Conservation (phyloP, 1,140 invertebrate genomes). For the Zaprionus taronus region DNA sequence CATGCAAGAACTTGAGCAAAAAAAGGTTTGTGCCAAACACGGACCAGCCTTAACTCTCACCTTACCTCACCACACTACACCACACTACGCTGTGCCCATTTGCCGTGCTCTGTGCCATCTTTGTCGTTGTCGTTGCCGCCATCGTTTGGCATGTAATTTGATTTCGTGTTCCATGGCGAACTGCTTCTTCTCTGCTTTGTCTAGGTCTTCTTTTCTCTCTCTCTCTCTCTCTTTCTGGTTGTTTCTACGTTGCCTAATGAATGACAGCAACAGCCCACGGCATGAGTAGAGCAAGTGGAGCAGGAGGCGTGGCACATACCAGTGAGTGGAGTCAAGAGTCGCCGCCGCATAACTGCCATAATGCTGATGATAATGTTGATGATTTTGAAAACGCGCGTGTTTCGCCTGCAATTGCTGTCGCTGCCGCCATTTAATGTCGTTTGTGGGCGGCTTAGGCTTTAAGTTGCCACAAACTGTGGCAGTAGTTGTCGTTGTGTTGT, state of each 20-base stretch:
- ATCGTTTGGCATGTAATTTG: slow-evolving; percentile 72
- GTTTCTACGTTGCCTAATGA: slow-evolving; percentile 72
- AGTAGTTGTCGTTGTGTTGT: slow-evolving; percentile 19
- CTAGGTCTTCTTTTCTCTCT: slow-evolving; percentile 19
- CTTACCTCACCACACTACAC: not conserved
- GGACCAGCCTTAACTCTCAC: not conserved
- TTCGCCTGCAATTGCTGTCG: slow-evolving; percentile 69
- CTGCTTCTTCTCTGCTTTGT: slow-evolving; percentile 25
- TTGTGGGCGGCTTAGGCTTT: slow-evolving; percentile 61
- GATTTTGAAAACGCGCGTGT: slow-evolving; percentile 78
- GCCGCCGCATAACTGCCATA: slow-evolving; percentile 73
- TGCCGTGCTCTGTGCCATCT: slow-evolving; percentile 44
- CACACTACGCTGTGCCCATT: not conserved
- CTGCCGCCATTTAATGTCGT: slow-evolving; percentile 69
- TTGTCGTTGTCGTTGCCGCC: slow-evolving; percentile 17
- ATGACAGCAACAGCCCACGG: slow-evolving; percentile 68
- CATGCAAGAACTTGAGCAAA: slow-evolving; percentile 54
- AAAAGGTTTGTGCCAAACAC: slow-evolving; percentile 47
- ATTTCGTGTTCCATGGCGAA: slow-evolving; percentile 67
- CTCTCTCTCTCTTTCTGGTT: slow-evolving; percentile 2
- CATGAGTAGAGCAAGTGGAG: slow-evolving; percentile 28
- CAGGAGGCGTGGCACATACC: not conserved
- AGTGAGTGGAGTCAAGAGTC: slow-evolving; percentile 14
- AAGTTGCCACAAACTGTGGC: slow-evolving; percentile 38
- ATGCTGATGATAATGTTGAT: slow-evolving; percentile 82